phyloP scores from a whole-genome alignment of 1,140 invertebrate genomes.

The Drosophila hydei region DNA sequence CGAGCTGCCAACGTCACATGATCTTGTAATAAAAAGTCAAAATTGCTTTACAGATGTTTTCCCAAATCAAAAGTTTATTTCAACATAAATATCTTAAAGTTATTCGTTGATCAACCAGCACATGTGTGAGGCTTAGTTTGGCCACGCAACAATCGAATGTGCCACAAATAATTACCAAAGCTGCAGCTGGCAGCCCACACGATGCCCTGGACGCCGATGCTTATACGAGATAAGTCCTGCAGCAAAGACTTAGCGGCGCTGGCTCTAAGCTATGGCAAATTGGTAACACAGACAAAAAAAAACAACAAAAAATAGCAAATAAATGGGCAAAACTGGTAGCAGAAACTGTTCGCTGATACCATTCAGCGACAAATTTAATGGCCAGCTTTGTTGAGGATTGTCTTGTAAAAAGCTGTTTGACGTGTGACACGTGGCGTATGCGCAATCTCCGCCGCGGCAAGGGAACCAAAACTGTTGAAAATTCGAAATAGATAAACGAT shows the following conservation, averaged over 20 bases:
- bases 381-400: conserved; percentile 24
- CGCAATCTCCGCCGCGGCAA: background rate
- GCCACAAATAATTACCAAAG: conserved; percentile 20
- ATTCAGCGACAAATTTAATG: conserved; percentile 27
- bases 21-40: too few relatives aligned
- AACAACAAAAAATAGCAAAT: too few relatives aligned
- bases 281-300: conserved; percentile 9
- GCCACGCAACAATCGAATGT: background rate
- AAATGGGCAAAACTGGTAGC: conserved; percentile 13
- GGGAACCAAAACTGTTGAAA: background rate
- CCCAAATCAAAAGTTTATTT: too few relatives aligned
- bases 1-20: too few relatives aligned
- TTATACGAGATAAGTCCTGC: conserved; percentile 14
- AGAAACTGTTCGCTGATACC: conserved; percentile 5
- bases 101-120: too few relatives aligned
- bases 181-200: conserved; percentile 7
- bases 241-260: background rate
- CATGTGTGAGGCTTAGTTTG: too few relatives aligned
- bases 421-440: conserved; percentile 23
- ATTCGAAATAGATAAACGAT: background rate
- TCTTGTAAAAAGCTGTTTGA: background rate
- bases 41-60: too few relatives aligned
- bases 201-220: conserved; percentile 3
- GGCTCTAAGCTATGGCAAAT: conserved; percentile 25
- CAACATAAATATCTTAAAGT: too few relatives aligned